phyloP scores from a whole-genome alignment of 2,797 vertebrate species.

The Tragopan temminckii region DNA sequence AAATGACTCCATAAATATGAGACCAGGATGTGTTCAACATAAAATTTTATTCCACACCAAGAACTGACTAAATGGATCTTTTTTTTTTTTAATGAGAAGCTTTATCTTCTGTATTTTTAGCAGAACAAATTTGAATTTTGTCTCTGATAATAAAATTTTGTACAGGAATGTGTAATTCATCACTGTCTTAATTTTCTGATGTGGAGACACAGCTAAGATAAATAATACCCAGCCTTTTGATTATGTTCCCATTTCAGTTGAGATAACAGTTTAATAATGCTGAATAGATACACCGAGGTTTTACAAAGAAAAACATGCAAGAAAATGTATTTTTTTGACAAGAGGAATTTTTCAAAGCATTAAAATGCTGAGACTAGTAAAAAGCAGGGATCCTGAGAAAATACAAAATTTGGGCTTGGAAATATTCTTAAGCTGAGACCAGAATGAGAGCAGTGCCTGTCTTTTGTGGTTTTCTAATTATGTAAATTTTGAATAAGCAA shows the following conservation, averaged over 20 bases:
- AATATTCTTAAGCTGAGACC: background rate
- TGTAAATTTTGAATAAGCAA: conserved; percentile 74
- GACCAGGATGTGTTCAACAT: conserved; percentile 60
- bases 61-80: conserved; percentile 62
- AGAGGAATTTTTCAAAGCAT: conserved; percentile 34
- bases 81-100: conserved; percentile 77
- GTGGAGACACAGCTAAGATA: conserved; percentile 57
- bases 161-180: conserved; percentile 82
- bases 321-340: conserved; percentile 8
- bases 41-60: conserved; percentile 66
- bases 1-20: conserved; percentile 68
- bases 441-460: background rate
- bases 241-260: conserved; percentile 53
- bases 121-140: conserved; percentile 85
- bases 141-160: conserved; percentile 88
- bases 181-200: conserved; percentile 80
- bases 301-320: conserved; percentile 8
- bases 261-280: conserved; percentile 53
- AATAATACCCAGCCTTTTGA: conserved; percentile 63
- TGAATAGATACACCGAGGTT: background rate
- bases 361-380: background rate
- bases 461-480: conserved; percentile 67
- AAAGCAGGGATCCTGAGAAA: conserved; percentile 17
- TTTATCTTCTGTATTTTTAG: conserved; percentile 85
- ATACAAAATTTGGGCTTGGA: background rate